These are phyloP conservation scores for Masnerella sp. DNA, from an alignment of 2,888 invertebrate genomes.

Conservation along the genomic window DNA sequence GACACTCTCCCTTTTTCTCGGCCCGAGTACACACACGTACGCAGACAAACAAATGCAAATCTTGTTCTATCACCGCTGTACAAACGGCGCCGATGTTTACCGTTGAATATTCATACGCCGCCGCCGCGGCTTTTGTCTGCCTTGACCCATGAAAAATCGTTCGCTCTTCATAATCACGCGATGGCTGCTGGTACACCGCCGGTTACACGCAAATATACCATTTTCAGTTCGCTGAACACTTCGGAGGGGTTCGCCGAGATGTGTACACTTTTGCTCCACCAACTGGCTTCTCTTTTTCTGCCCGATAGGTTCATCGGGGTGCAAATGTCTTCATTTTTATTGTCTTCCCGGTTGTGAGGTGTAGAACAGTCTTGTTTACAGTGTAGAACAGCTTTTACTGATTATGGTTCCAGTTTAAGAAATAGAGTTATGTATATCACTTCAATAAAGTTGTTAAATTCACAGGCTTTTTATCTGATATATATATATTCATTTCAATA, in stretches of 20 bases:
- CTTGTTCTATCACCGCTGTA: constrained; percentile 57
- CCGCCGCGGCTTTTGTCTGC: constrained; percentile 46
- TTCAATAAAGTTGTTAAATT: too few relatives aligned
- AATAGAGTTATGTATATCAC: too few relatives aligned
- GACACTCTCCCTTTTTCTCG: constrained; percentile 57
- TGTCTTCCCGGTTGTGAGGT: not conserved
- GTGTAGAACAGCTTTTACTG: too few relatives aligned
- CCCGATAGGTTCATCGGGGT: too few relatives aligned
- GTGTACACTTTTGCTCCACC: constrained; percentile 9
- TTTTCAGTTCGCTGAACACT: constrained; percentile 45
- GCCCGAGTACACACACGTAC: constrained; percentile 38
- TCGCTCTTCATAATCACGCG: constrained; percentile 51
- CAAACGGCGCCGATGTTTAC: constrained; percentile 57
- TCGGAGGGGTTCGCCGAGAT: constrained; percentile 18
- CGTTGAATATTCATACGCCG: constrained; percentile 61
- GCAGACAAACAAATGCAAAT: constrained; percentile 60
- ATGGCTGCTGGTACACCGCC: constrained; percentile 38
- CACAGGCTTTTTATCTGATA: too few relatives aligned
- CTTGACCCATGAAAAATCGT: constrained; percentile 58
- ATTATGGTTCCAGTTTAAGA: too few relatives aligned
- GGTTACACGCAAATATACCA: constrained; percentile 42
- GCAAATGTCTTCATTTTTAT: not conserved
- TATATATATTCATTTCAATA: too few relatives aligned
- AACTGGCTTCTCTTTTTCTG: too few relatives aligned
- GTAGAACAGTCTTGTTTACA: too few relatives aligned